Percentiles rank a stretch among this genome's conserved stretches.
phyloP scores from a whole-genome alignment of 2,113 vertebrate species.

The Ranitomeya variabilis region DNA sequence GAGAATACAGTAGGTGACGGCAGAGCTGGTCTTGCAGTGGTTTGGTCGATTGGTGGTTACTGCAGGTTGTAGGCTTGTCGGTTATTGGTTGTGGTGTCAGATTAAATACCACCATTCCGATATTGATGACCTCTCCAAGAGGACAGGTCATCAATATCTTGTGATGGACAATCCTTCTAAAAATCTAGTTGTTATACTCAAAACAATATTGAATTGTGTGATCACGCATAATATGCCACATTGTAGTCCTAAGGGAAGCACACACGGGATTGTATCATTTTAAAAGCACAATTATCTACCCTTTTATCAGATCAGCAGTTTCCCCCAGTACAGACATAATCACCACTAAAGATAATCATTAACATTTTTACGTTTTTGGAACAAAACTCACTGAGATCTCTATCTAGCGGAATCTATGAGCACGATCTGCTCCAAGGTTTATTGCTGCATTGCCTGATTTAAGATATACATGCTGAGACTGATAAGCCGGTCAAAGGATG shows the following conservation, averaged over 20 bases:
- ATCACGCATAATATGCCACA: background rate
- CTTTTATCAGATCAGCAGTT: conserved; percentile 24
- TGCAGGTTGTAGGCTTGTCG: too few relatives aligned
- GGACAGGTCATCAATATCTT: too few relatives aligned
- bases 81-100: too few relatives aligned
- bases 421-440: conserved; percentile 15
- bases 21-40: too few relatives aligned
- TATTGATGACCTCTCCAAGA: too few relatives aligned
- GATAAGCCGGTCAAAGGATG: background rate
- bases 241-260: background rate
- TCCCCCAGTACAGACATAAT: conserved; percentile 10
- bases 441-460: background rate
- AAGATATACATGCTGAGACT: background rate
- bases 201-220: background rate
- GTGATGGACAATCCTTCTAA: too few relatives aligned
- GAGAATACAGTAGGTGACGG: too few relatives aligned
- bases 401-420: background rate
- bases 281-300: background rate
- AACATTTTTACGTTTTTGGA: conserved; percentile 28
- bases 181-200: background rate
- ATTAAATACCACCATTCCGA: too few relatives aligned
- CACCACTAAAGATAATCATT: conserved; percentile 5
- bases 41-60: too few relatives aligned
- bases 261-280: background rate
- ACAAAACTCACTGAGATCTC: background rate